Percentiles rank a stretch among this genome's conserved stretches.
Conservation (phyloP, 2,113 vertebrate genomes). For the Litocranius walleri region DNA sequence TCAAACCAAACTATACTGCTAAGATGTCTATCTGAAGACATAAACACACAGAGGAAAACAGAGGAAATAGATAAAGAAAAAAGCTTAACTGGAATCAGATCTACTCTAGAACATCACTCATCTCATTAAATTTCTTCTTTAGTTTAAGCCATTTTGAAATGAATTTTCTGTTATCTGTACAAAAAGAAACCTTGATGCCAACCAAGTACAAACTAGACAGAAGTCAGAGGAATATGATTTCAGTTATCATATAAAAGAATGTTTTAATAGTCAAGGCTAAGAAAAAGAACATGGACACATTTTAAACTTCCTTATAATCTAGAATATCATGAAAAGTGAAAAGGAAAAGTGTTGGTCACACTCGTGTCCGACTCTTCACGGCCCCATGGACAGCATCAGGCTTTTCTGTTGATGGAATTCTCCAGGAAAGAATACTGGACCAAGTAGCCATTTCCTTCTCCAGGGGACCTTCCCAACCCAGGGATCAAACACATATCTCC, state of each 20-base stretch:
- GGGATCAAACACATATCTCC: not conserved
- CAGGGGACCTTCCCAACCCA: not conserved
- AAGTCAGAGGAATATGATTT: not conserved
- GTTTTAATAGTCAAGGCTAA: not conserved
- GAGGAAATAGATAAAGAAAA: not conserved
- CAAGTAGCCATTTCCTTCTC: not conserved
- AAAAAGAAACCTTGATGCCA: not conserved
- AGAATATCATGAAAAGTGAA: not conserved
- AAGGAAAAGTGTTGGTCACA: not conserved
- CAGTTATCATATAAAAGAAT: not conserved
- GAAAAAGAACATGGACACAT: not conserved
- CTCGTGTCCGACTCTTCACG: not conserved
- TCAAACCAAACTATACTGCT: not conserved
- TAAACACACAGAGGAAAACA: not conserved
- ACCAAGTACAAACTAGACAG: not conserved
- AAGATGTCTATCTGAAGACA: not conserved
- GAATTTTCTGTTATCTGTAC: not conserved
- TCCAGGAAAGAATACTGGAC: not conserved
- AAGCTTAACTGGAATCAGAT: not conserved
- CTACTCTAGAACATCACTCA: not conserved
- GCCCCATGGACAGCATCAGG: not conserved
- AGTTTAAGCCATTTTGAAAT: slow-evolving; percentile 10
- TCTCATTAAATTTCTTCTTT: not conserved
- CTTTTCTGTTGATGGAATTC: not conserved
- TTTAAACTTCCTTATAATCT: not conserved